These are phyloP conservation scores for Drosophila tristis DNA, from an alignment of 1,140 invertebrate species.

Conservation along the genomic window DNA sequence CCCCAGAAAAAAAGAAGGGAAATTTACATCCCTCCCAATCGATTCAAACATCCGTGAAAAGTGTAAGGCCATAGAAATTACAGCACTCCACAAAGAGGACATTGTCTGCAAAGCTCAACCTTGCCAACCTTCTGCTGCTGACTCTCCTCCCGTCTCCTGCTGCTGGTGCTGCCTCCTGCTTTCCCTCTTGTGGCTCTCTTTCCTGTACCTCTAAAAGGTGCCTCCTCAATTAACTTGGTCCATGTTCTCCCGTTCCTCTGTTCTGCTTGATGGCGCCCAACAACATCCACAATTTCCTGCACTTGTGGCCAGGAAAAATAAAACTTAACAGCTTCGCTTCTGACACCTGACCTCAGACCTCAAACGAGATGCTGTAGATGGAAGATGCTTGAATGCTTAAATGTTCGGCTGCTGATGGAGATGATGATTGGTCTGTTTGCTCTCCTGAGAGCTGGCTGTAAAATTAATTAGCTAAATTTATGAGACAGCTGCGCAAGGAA, in stretches of 20 bases:
- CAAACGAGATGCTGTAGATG: slow-evolving; percentile 1
- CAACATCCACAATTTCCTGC: slow-evolving; percentile 9
- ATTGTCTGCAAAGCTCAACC: neutral
- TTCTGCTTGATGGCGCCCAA: neutral
- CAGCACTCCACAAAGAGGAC: neutral
- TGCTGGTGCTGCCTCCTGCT: too few relatives aligned
- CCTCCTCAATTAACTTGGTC: slow-evolving; percentile 15
- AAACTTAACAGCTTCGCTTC: slow-evolving; percentile 28
- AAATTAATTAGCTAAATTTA: slow-evolving; percentile 50
- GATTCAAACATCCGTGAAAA: slow-evolving; percentile 27
- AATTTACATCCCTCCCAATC: slow-evolving; percentile 40
- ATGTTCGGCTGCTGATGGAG: slow-evolving; percentile 19
- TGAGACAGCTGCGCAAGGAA: slow-evolving; percentile 21
- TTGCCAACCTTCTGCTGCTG: too few relatives aligned
- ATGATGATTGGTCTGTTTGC: slow-evolving; percentile 29
- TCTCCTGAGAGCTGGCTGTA: slow-evolving; percentile 16
- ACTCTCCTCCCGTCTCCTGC: too few relatives aligned
- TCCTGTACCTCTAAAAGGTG: too few relatives aligned
- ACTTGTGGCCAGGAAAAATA: slow-evolving; percentile 10
- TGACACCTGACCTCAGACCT: slow-evolving; percentile 16
- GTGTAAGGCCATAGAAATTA: neutral
- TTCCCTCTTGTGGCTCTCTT: too few relatives aligned
- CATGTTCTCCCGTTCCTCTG: neutral
- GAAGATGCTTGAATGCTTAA: slow-evolving; percentile 5
- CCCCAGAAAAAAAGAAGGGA: neutral